These are phyloP conservation scores for Cantharis rufa DNA, from an alignment of 2,888 invertebrate genomes.

Conservation along the genomic window DNA sequence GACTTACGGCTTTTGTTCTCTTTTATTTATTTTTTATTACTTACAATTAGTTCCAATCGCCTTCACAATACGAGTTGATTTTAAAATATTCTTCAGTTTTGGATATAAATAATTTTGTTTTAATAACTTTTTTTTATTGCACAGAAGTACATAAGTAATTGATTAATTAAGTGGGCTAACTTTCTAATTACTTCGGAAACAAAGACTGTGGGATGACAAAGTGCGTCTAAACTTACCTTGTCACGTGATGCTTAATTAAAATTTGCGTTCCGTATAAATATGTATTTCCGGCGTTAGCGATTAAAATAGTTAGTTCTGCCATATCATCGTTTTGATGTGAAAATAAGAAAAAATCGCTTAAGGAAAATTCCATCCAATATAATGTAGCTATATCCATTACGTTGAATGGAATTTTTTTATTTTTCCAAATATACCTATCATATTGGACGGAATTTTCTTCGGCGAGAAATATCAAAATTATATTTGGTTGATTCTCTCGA, in stretches of 20 bases:
- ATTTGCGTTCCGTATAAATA: background rate
- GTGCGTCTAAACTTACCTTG: background rate
- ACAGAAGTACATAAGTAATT: slow-evolving; percentile 12
- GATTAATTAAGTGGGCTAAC: slow-evolving; percentile 22
- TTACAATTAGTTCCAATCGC: slow-evolving; percentile 4
- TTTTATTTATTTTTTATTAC: slow-evolving; percentile 9
- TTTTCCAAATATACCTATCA: too few species aligned
- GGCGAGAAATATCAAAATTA: background rate
- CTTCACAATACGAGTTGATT: background rate
- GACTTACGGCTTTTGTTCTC: slow-evolving; percentile 23
- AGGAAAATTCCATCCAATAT: too few species aligned
- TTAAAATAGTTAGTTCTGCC: background rate
- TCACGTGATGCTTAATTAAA: background rate
- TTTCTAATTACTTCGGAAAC: slow-evolving; percentile 22
- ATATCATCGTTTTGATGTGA: background rate
- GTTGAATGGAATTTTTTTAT: too few species aligned
- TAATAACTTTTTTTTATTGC: slow-evolving; percentile 15
- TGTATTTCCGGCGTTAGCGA: background rate
- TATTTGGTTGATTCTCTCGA: background rate
- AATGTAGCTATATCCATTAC: too few species aligned
- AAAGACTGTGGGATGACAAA: slow-evolving; percentile 15
- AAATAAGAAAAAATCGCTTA: too few species aligned
- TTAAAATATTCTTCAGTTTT: background rate
- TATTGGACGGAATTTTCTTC: background rate
- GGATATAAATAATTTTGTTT: slow-evolving; percentile 7